A percentile compares a stretch with the other conserved stretches of the same genome.
Conservation (phyloP, 1,140 invertebrate genomes). For the Meteorus sp. region DNA sequence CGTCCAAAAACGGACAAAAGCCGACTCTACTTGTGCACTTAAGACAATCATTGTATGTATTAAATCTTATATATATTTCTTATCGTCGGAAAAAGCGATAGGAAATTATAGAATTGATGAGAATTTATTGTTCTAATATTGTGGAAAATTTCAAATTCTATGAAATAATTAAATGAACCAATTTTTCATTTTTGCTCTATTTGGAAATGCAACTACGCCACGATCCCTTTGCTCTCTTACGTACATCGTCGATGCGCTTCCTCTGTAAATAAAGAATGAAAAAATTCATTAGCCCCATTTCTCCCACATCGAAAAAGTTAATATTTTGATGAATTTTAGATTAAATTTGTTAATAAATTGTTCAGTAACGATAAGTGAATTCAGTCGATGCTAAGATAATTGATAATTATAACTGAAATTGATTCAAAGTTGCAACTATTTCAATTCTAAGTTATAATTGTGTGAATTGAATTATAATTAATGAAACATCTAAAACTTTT, state of each 20-base stretch:
- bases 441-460: too few relatives aligned
- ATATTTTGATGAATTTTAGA: background rate
- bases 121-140: too few relatives aligned
- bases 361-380: too few relatives aligned
- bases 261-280: conserved; percentile 59
- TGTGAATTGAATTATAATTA: too few relatives aligned
- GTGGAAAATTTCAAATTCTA: too few relatives aligned
- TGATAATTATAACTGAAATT: background rate
- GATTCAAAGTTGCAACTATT: conserved; percentile 7
- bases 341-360: background rate
- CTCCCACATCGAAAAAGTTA: conserved; percentile 6
- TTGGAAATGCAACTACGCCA: too few relatives aligned
- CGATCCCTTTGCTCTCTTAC: too few relatives aligned
- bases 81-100: background rate
- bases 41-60: background rate
- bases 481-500: too few relatives aligned
- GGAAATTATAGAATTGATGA: background rate
- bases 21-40: conserved; percentile 10
- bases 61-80: background rate
- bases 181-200: too few relatives aligned
- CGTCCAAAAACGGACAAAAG: conserved; percentile 18
- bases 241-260: conserved; percentile 65
- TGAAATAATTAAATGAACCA: too few relatives aligned
- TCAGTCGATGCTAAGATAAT: too few relatives aligned
- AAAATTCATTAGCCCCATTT: conserved; percentile 25